Evolutionary conservation across 2,888 invertebrate species (phyloP), one percentile per base, ranked within the genome.

Genomic region (Metalampra italica): DNA sequence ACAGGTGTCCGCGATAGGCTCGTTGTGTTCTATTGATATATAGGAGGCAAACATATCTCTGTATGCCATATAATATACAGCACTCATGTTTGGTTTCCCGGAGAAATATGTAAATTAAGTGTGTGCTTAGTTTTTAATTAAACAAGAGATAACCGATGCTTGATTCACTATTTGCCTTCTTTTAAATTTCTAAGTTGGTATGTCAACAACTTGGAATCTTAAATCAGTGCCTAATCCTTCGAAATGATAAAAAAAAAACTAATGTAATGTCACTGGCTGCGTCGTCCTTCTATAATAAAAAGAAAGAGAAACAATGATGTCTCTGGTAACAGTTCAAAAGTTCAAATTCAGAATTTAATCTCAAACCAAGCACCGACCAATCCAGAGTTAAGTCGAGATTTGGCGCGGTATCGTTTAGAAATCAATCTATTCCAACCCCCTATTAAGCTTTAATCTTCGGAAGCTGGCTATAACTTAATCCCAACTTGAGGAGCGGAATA

Each of bases 391-490:
- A 77, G 77, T 69, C 64, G 76, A 69, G 79, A 72, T 78, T 78
- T 71, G 71, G 63, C 66, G 75, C 64, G 62, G 74, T 64, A 71
- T 70, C 78, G 78, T 79, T 78, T 77, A 82, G 86, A 80, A 88
- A 88, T 88, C 88, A 88, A 88, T 88, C 86, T 77, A 80, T 81
- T 71, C 76, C 75, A 64, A 60, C 73, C 78, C 80, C 70, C 80
- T 70, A 86, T 87, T 87, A 86, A 82, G 85, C 77, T 84, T 87
- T 88, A 88, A 88, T 88, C 85, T 87, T 81, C 75, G 80, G 74
- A 75, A 78, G 78, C 78, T 78, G 81, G 87, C 83, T 84, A 86
- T 88, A 88, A 88, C 86, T 87, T 87, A 87, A 88, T 87, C 88
- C 82, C 61, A 71, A 77, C 77, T 84, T 82, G 79, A 85, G 85